phyloP scores from a whole-genome alignment of 2,797 vertebrate species.

The Scolopax rusticola region DNA sequence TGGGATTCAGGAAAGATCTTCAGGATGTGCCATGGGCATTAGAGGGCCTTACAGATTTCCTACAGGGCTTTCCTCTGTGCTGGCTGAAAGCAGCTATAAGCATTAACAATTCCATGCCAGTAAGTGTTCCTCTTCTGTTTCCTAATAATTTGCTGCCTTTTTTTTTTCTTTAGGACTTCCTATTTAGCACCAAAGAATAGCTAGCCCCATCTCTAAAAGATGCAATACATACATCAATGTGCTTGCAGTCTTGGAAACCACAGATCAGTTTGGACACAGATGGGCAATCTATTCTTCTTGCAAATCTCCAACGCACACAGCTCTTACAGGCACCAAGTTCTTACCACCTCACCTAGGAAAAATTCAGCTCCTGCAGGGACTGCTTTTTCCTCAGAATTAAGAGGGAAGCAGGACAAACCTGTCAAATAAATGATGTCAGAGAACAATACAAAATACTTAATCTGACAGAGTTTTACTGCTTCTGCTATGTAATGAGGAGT shows the following conservation, averaged over 20 bases:
- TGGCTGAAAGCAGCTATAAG: neutral
- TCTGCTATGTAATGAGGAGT: neutral
- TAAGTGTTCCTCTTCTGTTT: neutral
- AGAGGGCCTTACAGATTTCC: neutral
- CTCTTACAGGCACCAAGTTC: neutral
- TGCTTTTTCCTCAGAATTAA: neutral
- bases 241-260: neutral
- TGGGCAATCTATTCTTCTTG: neutral
- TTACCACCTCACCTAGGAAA: neutral
- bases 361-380: neutral
- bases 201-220: neutral
- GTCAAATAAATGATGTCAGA: neutral
- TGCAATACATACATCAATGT: neutral
- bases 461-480: neutral
- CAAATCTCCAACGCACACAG: neutral
- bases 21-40: fast-evolving
- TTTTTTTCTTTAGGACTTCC: neutral
- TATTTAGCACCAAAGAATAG: neutral
- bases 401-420: neutral
- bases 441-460: neutral
- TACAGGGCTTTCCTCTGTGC: neutral
- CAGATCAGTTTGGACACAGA: too few relatives aligned
- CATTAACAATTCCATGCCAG: fast-evolving
- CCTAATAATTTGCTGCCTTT: neutral
- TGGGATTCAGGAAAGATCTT: neutral